Conservation (phyloP, 2,888 invertebrate genomes). For the Hermaeophaga mercurialis region DNA sequence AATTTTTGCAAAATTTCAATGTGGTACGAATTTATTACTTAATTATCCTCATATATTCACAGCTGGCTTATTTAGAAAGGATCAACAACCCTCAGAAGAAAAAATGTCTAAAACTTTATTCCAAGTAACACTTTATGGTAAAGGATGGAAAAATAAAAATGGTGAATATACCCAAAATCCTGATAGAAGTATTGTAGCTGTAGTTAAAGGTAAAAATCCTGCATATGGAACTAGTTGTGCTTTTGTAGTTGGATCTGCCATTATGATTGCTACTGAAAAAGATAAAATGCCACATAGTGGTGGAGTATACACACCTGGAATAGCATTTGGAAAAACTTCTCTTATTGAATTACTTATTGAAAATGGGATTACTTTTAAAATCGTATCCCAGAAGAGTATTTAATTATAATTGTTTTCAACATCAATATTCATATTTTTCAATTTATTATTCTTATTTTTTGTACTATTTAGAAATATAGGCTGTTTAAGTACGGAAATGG, state of each 20-base stretch:
- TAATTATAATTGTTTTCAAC: neutral
- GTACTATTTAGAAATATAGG: too few relatives aligned
- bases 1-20: constrained; percentile 55
- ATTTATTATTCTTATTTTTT: too few relatives aligned
- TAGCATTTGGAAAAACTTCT: constrained; percentile 82
- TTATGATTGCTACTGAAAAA: constrained; percentile 75
- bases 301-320: constrained; percentile 86
- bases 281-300: constrained; percentile 76
- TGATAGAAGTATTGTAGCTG: constrained; percentile 67
- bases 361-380: constrained; percentile 74
- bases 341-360: constrained; percentile 75
- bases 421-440: too few relatives aligned
- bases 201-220: constrained; percentile 72
- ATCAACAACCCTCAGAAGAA: constrained; percentile 55
- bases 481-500: too few relatives aligned
- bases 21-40: constrained; percentile 69
- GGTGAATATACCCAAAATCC: constrained; percentile 61
- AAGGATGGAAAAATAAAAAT: constrained; percentile 76
- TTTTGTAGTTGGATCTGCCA: constrained; percentile 72
- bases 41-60: constrained; percentile 50
- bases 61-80: constrained; percentile 26
- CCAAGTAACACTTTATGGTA: constrained; percentile 71
- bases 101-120: constrained; percentile 68
- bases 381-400: constrained; percentile 48
- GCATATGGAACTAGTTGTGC: constrained; percentile 85